A percentile compares a stretch with the other conserved stretches of the same genome.
Conservation (phyloP, 2,888 invertebrate genomes). For the Leptinotarsa peninsularis region DNA sequence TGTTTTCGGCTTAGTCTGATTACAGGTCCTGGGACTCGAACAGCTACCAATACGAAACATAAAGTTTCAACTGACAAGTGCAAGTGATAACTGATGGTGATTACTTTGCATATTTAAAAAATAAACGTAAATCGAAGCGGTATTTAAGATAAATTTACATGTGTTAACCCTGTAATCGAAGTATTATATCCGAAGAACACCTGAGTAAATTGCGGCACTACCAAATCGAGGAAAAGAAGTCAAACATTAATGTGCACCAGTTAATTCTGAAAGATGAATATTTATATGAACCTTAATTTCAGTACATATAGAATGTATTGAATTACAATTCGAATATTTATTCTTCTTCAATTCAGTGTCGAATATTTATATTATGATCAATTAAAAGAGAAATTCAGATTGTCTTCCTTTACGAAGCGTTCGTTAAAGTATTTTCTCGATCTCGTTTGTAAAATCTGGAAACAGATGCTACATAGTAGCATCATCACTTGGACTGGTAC, state of each 20-base stretch:
- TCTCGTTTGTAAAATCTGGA: no score
- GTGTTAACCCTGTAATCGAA: slow-evolving; percentile 50
- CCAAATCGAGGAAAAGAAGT: not conserved
- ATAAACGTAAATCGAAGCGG: slow-evolving; percentile 58
- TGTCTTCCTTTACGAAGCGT: no score
- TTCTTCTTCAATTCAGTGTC: not conserved
- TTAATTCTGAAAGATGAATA: slow-evolving; percentile 19
- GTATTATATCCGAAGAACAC: slow-evolving; percentile 24
- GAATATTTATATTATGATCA: not conserved
- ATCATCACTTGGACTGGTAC: no score
- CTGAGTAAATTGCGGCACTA: slow-evolving; percentile 2
- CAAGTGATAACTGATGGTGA: slow-evolving; percentile 41
- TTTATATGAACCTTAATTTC: slow-evolving; percentile 3
- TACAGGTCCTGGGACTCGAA: not conserved
- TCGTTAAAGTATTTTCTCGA: no score
- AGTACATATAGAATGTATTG: not conserved
- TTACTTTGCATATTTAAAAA: slow-evolving; percentile 56
- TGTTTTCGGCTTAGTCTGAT: not conserved
- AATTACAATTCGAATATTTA: not conserved
- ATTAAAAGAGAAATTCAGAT: no score
- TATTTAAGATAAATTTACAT: slow-evolving; percentile 59
- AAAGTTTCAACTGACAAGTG: slow-evolving; percentile 21
- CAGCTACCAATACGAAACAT: slow-evolving; percentile 4
- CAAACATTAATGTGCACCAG: slow-evolving; percentile 9
- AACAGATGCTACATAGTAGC: no score